Base-by-base conservation (phyloP, 2,888 invertebrate species). In the Odontocolon sp. region DNA sequence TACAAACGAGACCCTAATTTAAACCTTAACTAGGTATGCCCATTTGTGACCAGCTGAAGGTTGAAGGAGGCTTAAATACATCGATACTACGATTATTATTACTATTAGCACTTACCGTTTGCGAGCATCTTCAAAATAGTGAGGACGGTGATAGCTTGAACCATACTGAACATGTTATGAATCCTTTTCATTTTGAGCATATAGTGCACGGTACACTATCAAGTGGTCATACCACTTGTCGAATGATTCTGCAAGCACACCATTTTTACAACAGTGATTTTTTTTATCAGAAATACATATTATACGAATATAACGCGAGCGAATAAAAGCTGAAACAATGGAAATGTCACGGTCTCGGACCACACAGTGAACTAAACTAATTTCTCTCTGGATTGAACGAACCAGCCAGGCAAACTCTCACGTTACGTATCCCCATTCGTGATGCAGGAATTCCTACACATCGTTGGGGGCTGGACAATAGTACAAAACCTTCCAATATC, bases 71-170 rank as follows among this genome's bases (percentile, higher is more conserved):
- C n/a, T n/a, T n/a, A n/a, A n/a, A n/a, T n/a, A n/a, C n/a, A n/a
- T n/a, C n/a, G n/a, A n/a, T n/a, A n/a, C n/a, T n/a, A n/a, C n/a
- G n/a, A n/a, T n/a, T n/a, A n/a, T n/a, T n/a, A n/a, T n/a, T n/a
- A n/a, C n/a, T n/a, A n/a, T n/a, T n/a, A n/a, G 56, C 63, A 87
- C 91, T 91, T 92, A 96, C 96, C 96, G 91, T 95, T 95, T 79
- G 95, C 95, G 90, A 94, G 92, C 94, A 96, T 95, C 87, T 95
- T 95, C 87, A 96, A 92, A 91, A 95, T 95, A 87, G 95, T 95
- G 86, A 96, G 93, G 88, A 96, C 95, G 90, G 96, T 95, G 90
- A 96, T 95, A 92, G 95, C 95, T 93, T 95, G 95, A 93, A 96
- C 95, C 94, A 95, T 95, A 87, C 91, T 93, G 91, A 92, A 92